These are phyloP conservation scores for Odontophorus gujanensis DNA, from an alignment of 2,113 vertebrate species.

Conservation along the genomic window DNA sequence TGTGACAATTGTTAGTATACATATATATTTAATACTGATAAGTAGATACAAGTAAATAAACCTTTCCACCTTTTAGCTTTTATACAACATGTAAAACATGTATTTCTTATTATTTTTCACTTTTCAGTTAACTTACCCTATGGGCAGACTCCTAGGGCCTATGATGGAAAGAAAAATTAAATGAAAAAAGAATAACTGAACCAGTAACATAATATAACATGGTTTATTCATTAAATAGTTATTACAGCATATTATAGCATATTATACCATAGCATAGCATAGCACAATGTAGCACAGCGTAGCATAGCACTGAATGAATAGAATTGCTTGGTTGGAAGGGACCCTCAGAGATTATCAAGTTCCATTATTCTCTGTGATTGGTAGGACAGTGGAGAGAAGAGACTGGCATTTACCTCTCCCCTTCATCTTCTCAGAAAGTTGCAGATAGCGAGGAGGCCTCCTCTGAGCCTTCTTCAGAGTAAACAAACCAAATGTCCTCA, in stretches of 20 bases:
- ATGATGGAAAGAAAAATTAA: background rate
- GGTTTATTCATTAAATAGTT: background rate
- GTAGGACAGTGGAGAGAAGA: background rate
- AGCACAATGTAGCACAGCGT: background rate
- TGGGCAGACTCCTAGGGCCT: background rate
- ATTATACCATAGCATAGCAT: background rate
- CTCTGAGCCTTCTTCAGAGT: background rate
- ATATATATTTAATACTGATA: background rate
- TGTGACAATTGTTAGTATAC: background rate
- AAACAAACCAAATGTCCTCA: background rate
- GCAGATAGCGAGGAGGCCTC: background rate
- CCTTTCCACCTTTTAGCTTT: background rate
- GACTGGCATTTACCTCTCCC: background rate
- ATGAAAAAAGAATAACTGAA: background rate
- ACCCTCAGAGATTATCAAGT: background rate
- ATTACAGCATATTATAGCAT: background rate
- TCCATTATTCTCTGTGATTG: background rate
- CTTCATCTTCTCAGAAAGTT: background rate
- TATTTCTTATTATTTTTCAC: background rate
- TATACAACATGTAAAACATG: background rate
- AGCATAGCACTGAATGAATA: background rate
- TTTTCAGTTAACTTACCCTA: background rate
- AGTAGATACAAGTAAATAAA: background rate
- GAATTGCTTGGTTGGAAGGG: background rate
- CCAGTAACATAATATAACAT: background rate